A percentile compares a stretch with the other conserved stretches of the same genome.
phyloP scores from a whole-genome alignment of 2,888 invertebrate species.

The Isoperla grammatica region DNA sequence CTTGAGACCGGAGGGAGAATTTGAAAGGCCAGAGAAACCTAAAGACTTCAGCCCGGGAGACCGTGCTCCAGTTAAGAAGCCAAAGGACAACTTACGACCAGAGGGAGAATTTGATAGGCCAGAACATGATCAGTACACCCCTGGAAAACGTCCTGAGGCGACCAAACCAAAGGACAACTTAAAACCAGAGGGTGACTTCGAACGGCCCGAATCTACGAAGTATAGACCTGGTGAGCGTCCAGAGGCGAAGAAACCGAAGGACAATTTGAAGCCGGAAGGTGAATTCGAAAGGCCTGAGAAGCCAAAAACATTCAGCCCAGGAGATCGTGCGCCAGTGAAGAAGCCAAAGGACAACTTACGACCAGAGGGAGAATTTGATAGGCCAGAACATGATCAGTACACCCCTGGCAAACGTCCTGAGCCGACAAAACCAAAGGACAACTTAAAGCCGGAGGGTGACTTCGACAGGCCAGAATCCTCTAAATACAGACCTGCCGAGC shows the following conservation, averaged over 20 bases:
- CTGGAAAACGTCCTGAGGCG: slow-evolving; percentile 32
- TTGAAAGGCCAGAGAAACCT: slow-evolving; percentile 46
- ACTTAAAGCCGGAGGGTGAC: slow-evolving; percentile 37
- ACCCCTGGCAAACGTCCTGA: slow-evolving; percentile 24
- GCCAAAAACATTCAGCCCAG: slow-evolving; percentile 46
- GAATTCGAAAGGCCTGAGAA: slow-evolving; percentile 39
- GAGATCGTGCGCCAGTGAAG: slow-evolving; percentile 52
- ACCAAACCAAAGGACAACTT: slow-evolving; percentile 54
- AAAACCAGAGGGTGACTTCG: slow-evolving; percentile 50
- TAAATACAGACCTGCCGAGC: slow-evolving; percentile 39
- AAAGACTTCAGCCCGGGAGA: slow-evolving; percentile 50
- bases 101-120: slow-evolving; percentile 26
- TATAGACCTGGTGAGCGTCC: slow-evolving; percentile 50
- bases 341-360: slow-evolving; percentile 36
- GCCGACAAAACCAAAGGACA: slow-evolving; percentile 41
- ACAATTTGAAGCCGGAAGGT: slow-evolving; percentile 39
- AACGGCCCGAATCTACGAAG: slow-evolving; percentile 43
- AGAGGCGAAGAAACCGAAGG: slow-evolving; percentile 42
- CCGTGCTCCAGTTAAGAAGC: slow-evolving; percentile 47
- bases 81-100: slow-evolving; percentile 29
- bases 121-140: slow-evolving; percentile 20
- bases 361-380: slow-evolving; percentile 38
- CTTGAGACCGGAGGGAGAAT: slow-evolving; percentile 53
- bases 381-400: slow-evolving; percentile 36
- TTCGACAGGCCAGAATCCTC: slow-evolving; percentile 32